Percentiles rank a stretch among this genome's conserved stretches.
These are phyloP conservation scores for Cochlearius cochlearius DNA, from an alignment of 2,113 vertebrate species.

Conservation along the genomic window DNA sequence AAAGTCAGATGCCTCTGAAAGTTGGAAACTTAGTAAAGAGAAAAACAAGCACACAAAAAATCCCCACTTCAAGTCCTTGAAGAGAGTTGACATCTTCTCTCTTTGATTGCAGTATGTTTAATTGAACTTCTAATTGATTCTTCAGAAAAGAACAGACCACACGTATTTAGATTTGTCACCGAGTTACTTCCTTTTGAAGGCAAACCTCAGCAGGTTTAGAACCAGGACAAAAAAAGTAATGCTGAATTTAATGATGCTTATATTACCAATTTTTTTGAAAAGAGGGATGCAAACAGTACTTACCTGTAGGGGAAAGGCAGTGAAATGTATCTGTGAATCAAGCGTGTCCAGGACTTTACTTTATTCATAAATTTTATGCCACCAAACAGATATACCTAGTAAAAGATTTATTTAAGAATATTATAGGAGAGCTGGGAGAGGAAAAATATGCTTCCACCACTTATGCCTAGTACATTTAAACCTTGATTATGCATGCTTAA, in stretches of 20 bases:
- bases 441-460: background rate
- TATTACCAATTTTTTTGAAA: background rate
- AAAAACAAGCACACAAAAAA: slow-evolving; percentile 7
- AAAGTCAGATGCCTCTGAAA: background rate
- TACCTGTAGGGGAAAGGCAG: background rate
- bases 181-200: background rate
- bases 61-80: background rate
- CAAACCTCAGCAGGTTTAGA: slow-evolving; percentile 19
- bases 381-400: background rate
- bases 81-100: background rate
- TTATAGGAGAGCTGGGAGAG: background rate
- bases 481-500: slow-evolving; percentile 18
- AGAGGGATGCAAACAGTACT: background rate
- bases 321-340: background rate
- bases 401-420: background rate
- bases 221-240: background rate
- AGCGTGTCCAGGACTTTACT: background rate
- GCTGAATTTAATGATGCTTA: background rate
- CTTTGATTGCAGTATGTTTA: slow-evolving; percentile 23
- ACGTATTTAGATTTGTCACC: background rate
- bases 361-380: background rate
- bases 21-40: background rate
- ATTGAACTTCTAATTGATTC: slow-evolving; percentile 41
- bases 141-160: slow-evolving; percentile 24
- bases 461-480: slow-evolving; percentile 15